A percentile compares a stretch with the other conserved stretches of the same genome.
Evolutionary conservation across 2,888 invertebrate species (phyloP).

Genomic region (Micropterix aruncella): DNA sequence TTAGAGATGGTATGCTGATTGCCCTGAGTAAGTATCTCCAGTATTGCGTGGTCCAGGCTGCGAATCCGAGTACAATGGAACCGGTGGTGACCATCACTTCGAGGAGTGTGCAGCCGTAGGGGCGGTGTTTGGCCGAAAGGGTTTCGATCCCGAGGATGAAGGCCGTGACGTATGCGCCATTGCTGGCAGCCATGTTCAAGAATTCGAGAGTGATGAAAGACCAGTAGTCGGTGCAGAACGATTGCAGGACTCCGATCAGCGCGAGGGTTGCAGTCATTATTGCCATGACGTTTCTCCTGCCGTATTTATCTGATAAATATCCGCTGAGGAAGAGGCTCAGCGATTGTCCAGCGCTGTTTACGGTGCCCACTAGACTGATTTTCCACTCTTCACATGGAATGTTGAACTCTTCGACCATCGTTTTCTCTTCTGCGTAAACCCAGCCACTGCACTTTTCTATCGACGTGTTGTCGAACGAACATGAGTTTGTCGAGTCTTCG

Average conservation of each 20-base stretch:
- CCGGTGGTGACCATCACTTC: not conserved
- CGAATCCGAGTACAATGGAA: not conserved
- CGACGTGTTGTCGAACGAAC: not conserved
- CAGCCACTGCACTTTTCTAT: not conserved
- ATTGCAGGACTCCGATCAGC: not conserved
- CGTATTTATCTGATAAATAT: not conserved
- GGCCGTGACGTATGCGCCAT: not conserved
- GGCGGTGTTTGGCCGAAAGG: not conserved
- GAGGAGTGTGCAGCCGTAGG: not conserved
- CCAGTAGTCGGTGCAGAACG: not conserved
- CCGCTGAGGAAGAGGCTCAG: not conserved
- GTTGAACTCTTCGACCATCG: not conserved
- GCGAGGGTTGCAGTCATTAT: not conserved
- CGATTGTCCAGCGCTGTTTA: not conserved
- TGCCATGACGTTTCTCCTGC: not conserved
- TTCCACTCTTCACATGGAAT: constrained; percentile 1
- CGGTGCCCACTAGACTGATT: not conserved
- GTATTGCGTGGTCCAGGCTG: not conserved
- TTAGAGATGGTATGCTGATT: not conserved
- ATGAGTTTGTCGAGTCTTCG: not conserved
- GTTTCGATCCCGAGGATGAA: not conserved
- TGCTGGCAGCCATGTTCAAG: not conserved
- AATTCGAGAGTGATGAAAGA: not conserved
- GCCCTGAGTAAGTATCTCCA: not conserved
- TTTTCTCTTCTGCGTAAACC: not conserved